Evolutionary conservation across 2,113 vertebrate species (phyloP).

Genomic region (Toxostoma redivivum): DNA sequence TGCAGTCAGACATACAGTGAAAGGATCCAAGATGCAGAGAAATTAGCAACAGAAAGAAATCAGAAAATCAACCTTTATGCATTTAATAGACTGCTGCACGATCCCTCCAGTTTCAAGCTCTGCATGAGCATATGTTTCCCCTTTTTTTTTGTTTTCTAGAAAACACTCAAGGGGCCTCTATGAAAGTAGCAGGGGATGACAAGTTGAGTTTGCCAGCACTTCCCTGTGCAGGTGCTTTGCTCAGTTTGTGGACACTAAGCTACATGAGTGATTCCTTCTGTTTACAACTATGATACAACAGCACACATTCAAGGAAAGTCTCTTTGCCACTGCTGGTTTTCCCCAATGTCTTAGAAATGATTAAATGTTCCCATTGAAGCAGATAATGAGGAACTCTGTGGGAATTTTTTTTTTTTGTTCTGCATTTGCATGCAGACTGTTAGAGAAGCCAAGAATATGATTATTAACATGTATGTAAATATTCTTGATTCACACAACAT

Average conservation of each 20-base stretch:
- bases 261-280: constrained; percentile 20
- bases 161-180: neutral
- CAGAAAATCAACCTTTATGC: neutral
- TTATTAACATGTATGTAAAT: constrained; percentile 1
- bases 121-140: constrained; percentile 19
- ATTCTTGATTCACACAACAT: neutral
- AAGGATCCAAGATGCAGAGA: neutral
- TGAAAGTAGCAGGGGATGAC: neutral
- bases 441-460: neutral
- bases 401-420: neutral
- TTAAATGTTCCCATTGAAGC: constrained; percentile 52
- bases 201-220: constrained; percentile 4
- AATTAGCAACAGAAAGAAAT: constrained; percentile 19
- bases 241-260: neutral
- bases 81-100: neutral
- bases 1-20: constrained; percentile 21
- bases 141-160: constrained; percentile 15
- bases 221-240: neutral
- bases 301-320: constrained; percentile 9
- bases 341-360: constrained; percentile 19
- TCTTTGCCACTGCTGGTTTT: neutral
- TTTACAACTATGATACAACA: neutral
- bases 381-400: constrained; percentile 36
- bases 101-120: constrained; percentile 18
- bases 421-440: neutral